Conservation (phyloP, 2,888 invertebrate genomes). For the Coelogynopora nodosa region DNA sequence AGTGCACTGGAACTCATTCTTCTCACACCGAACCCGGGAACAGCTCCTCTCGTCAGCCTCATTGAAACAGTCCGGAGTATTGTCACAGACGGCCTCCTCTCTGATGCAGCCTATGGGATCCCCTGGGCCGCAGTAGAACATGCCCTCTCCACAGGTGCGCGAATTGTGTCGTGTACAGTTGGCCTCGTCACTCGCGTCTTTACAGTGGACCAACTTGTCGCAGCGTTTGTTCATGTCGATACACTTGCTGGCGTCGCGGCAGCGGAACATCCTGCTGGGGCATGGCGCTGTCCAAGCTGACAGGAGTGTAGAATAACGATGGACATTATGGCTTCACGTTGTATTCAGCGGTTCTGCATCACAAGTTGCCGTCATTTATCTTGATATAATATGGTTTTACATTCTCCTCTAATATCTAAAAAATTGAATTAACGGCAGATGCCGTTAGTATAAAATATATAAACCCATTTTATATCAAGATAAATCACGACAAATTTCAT, state of each 20-base stretch:
- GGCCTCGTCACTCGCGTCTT: neutral
- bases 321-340: no score
- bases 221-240: neutral
- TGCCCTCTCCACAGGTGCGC: neutral
- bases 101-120: neutral
- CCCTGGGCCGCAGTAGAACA: neutral
- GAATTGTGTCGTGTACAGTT: neutral
- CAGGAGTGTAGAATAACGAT: no score
- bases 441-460: no score
- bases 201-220: neutral
- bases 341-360: no score
- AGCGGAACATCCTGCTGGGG: neutral
- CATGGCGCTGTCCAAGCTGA: neutral
- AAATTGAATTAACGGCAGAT: no score
- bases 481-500: no score
- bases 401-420: no score
- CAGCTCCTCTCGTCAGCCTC: neutral
- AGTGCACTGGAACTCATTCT: neutral
- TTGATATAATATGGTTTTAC: no score
- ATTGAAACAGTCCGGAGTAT: neutral
- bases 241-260: neutral
- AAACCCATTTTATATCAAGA: no score
- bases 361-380: no score
- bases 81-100: neutral
- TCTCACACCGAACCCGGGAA: neutral